phyloP scores from a whole-genome alignment of 1,140 invertebrate species.

The Trichonephila inaurata region DNA sequence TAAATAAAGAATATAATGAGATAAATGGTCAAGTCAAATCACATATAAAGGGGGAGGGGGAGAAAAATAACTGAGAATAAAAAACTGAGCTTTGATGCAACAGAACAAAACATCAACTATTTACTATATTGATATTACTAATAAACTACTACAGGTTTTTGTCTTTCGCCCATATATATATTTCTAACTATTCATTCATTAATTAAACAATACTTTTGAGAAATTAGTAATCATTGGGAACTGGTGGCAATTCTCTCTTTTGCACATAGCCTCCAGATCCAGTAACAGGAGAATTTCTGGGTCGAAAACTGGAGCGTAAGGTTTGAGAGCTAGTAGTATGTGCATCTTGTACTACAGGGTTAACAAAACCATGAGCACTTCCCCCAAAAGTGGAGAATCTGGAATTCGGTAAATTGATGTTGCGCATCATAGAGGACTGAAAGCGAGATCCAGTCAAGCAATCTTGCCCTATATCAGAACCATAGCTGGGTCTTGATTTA shows the following conservation, averaged over 20 bases:
- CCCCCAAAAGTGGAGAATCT: conserved; percentile 74
- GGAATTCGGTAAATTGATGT: conserved; percentile 53
- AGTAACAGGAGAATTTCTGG: conserved; percentile 39
- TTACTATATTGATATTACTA: no score
- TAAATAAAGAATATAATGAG: not conserved
- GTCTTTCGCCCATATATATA: not conserved
- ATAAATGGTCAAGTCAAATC: not conserved
- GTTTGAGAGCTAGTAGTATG: conserved; percentile 45
- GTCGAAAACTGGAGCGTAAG: conserved; percentile 63
- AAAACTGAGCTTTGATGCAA: not conserved
- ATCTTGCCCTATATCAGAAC: conserved; percentile 42
- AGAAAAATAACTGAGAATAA: not conserved
- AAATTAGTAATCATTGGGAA: conserved; percentile 63
- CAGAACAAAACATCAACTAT: no score
- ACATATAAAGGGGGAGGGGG: not conserved
- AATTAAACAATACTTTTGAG: not conserved
- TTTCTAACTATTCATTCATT: not conserved
- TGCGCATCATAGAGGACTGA: conserved; percentile 61
- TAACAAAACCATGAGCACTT: conserved; percentile 71
- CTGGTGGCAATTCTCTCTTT: conserved; percentile 68
- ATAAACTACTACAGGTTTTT: not conserved
- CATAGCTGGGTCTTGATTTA: conserved; percentile 13
- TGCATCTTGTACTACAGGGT: conserved; percentile 60
- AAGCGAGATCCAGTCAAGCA: conserved; percentile 45
- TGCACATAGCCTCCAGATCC: conserved; percentile 45